These are phyloP conservation scores for Adrianichthys oophorus DNA, from an alignment of 2,797 vertebrate genomes.

Conservation along the genomic window DNA sequence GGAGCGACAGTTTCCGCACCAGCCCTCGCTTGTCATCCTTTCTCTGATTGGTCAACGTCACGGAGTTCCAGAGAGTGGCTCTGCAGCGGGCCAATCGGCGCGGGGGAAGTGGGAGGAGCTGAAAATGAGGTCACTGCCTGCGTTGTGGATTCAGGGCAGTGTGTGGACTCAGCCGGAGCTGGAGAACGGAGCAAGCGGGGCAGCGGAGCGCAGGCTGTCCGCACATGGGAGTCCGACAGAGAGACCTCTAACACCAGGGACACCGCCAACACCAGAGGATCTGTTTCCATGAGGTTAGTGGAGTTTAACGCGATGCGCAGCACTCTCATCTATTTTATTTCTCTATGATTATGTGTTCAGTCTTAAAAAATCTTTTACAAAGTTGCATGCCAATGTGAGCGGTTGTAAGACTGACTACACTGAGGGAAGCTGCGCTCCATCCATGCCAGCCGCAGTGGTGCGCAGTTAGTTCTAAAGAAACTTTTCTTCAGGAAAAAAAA, in stretches of 20 bases:
- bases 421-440: no score
- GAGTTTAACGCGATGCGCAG: constrained; percentile 13
- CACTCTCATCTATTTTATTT: no score
- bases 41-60: constrained; percentile 14
- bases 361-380: no score
- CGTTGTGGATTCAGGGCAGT: constrained; percentile 45
- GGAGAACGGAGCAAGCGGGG: constrained; percentile 12
- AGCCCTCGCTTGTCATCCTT: accelerated
- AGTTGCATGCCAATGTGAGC: no score
- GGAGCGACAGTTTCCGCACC: neutral
- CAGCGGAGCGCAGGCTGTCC: accelerated
- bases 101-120: constrained; percentile 6
- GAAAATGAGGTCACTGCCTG: constrained; percentile 69
- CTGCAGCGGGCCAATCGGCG: constrained; percentile 36
- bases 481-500: neutral
- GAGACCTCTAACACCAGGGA: neutral
- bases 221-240: neutral
- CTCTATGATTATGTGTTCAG: no score
- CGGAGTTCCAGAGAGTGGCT: neutral
- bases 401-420: no score
- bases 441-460: neutral
- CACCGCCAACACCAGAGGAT: neutral
- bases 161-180: constrained; percentile 25
- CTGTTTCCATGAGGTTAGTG: constrained; percentile 50
- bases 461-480: neutral